phyloP scores from a whole-genome alignment of 2,797 vertebrate species.

The Micropoecilia bifurca region DNA sequence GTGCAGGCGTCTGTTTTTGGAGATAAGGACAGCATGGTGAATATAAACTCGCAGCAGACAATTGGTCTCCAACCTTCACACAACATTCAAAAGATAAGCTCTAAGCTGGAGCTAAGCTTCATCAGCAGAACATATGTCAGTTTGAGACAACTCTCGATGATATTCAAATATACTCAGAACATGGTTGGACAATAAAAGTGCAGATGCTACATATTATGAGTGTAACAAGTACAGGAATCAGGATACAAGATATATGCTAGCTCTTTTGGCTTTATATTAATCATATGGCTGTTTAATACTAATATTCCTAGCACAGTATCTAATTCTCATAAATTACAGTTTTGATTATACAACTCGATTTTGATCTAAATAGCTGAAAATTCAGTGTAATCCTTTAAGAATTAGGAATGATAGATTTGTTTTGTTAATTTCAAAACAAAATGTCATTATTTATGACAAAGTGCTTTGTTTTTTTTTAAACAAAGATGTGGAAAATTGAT shows the following conservation, averaged over 20 bases:
- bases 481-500: background rate
- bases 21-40: conserved; percentile 41
- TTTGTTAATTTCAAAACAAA: background rate
- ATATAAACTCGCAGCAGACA: conserved; percentile 30
- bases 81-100: conserved; percentile 34
- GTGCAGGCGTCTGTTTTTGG: conserved; percentile 24
- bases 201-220: conserved; percentile 15
- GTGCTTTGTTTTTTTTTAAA: background rate
- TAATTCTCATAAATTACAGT: background rate
- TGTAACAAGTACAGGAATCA: conserved; percentile 3
- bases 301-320: background rate
- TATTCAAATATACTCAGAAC: conserved; percentile 25
- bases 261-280: background rate
- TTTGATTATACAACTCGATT: background rate
- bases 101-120: conserved; percentile 23
- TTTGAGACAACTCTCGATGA: conserved; percentile 7
- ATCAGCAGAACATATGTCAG: conserved; percentile 34
- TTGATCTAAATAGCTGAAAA: background rate
- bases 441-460: background rate
- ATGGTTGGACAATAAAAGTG: conserved; percentile 8
- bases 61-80: conserved; percentile 33
- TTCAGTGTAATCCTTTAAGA: background rate
- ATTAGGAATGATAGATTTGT: background rate
- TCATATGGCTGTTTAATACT: background rate
- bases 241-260: background rate